phyloP scores from a whole-genome alignment of 2,113 vertebrate species.

The Mesitornis unicolor region DNA sequence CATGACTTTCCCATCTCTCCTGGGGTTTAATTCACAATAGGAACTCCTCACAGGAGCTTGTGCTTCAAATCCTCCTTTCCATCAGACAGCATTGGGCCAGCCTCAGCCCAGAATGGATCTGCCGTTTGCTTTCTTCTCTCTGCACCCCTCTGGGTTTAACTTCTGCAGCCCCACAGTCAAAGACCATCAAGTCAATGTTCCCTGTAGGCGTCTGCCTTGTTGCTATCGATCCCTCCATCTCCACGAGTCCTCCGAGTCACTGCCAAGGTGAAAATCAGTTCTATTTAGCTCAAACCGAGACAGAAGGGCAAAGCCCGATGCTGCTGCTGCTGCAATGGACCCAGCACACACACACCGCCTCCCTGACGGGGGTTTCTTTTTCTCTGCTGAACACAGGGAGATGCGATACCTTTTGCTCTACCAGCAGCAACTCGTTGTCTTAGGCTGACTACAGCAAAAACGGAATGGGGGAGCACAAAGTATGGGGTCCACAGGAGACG shows the following conservation, averaged over 20 bases:
- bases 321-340: neutral
- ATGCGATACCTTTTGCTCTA: neutral
- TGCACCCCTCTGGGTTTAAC: neutral
- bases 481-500: fast-evolving
- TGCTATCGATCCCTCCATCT: neutral
- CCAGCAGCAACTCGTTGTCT: fast-evolving
- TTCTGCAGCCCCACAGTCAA: neutral
- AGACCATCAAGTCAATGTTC: fast-evolving
- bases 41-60: neutral
- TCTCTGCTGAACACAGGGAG: neutral
- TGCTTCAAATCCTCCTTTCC: neutral
- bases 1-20: neutral
- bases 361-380: neutral
- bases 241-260: fast-evolving
- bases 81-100: neutral
- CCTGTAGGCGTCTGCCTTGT: neutral
- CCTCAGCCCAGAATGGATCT: fast-evolving
- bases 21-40: neutral
- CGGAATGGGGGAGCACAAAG: fast-evolving
- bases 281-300: too few relatives aligned
- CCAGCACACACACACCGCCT: fast-evolving
- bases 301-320: too few relatives aligned
- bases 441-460: neutral
- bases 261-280: too few relatives aligned
- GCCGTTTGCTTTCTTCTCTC: neutral